A percentile compares a stretch with the other conserved stretches of the same genome.
phyloP scores from a whole-genome alignment of 2,888 invertebrate genomes.

The Tolmerus cingulatus region DNA sequence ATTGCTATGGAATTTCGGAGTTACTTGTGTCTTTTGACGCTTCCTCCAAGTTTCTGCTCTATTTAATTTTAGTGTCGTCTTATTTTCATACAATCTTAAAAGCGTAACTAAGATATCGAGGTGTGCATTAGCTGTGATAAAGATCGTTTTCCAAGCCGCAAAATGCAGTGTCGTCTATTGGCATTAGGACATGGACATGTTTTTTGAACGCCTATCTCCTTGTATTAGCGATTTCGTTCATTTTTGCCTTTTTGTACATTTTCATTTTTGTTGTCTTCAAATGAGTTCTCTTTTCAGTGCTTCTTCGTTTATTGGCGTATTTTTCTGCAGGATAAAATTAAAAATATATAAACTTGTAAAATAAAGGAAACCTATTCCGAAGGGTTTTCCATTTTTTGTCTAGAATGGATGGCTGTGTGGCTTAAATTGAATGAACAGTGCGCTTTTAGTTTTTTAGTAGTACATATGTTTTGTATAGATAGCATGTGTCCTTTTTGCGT shows the following conservation, averaged over 20 bases:
- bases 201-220: constrained; percentile 38
- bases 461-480: neutral
- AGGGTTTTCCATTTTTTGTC: neutral
- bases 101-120: neutral
- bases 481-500: neutral
- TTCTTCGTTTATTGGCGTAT: neutral
- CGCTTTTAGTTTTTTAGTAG: neutral
- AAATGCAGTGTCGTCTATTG: neutral
- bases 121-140: neutral
- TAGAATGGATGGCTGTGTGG: neutral
- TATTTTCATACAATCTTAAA: neutral
- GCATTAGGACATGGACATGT: constrained; percentile 37
- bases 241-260: neutral
- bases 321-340: neutral
- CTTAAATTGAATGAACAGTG: neutral
- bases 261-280: neutral
- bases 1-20: constrained; percentile 11
- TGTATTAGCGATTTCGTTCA: constrained; percentile 1
- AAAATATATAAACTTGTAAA: neutral
- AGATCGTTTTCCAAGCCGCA: neutral
- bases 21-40: neutral
- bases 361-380: neutral
- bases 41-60: constrained; percentile 10
- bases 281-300: neutral
- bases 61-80: neutral